phyloP scores from a whole-genome alignment of 2,888 invertebrate species.

The Mongoloraphidia duomilia region DNA sequence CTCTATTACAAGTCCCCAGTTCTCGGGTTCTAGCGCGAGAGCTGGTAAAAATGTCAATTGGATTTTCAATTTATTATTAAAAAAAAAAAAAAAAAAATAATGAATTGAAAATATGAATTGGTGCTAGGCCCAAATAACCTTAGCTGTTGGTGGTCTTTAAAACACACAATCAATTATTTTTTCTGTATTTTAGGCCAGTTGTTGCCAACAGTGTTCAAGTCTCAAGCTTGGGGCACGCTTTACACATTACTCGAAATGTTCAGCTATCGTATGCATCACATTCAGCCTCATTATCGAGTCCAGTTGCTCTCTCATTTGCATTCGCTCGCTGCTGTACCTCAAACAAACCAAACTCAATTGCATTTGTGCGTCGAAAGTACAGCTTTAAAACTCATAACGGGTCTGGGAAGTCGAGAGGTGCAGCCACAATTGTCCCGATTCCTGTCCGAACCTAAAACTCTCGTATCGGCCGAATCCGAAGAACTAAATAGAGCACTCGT shows the following conservation, averaged over 20 bases:
- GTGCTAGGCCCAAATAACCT: too few relatives aligned
- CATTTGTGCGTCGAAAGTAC: conserved; percentile 25
- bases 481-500: conserved; percentile 89
- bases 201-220: conserved; percentile 80
- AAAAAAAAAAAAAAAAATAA: too few relatives aligned
- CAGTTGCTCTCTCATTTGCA: conserved; percentile 85
- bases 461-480: conserved; percentile 88
- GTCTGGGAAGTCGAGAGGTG: conserved; percentile 81
- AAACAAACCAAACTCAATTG: conserved; percentile 82
- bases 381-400: conserved; percentile 28
- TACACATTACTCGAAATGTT: conserved; percentile 94
- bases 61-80: too few relatives aligned
- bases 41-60: too few relatives aligned
- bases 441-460: conserved; percentile 79
- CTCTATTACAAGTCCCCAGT: too few relatives aligned
- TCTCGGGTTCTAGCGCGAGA: too few relatives aligned
- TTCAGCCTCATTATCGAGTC: conserved; percentile 89
- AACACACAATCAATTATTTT: conserved; percentile 2
- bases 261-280: conserved; percentile 89
- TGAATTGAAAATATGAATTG: too few relatives aligned
- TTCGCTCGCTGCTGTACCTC: conserved; percentile 78
- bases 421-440: conserved; percentile 86
- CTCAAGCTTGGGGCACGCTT: conserved; percentile 89
- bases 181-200: conserved; percentile 50
- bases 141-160: too few relatives aligned